Conservation (phyloP, 35 echinoderm and acorn worm genomes). For the Lytechinus variegatus region DNA sequence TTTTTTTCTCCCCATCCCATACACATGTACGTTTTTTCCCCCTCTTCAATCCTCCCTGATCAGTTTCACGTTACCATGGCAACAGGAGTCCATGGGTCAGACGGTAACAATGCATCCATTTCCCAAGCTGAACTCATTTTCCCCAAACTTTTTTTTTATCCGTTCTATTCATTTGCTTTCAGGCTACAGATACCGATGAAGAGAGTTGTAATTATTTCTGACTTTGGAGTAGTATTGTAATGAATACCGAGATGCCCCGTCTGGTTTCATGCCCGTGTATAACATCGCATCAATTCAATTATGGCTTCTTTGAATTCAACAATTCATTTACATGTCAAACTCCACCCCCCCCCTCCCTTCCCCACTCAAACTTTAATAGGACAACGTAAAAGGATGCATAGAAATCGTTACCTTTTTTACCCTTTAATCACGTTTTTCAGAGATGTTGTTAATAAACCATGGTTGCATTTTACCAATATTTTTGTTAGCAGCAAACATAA, state of each 20-base stretch:
- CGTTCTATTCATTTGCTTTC: neutral
- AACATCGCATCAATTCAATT: neutral
- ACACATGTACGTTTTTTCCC: neutral
- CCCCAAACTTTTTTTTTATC: neutral
- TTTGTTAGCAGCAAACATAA: too few species aligned
- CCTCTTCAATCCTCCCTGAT: constrained; percentile 11
- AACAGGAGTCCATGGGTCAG: constrained; percentile 21
- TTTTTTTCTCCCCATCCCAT: neutral
- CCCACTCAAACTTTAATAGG: too few species aligned
- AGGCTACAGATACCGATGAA: neutral
- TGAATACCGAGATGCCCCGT: neutral
- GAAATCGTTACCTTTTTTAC: too few species aligned
- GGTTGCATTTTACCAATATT: too few species aligned
- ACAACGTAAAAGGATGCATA: too few species aligned
- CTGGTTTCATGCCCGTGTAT: neutral
- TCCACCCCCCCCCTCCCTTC: too few species aligned
- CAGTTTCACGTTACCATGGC: constrained; percentile 43
- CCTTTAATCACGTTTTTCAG: too few species aligned
- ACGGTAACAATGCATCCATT: neutral
- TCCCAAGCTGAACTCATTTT: neutral
- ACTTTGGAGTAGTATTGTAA: neutral
- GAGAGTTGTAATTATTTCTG: neutral
- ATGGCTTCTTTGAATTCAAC: neutral
- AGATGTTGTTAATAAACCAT: too few species aligned
- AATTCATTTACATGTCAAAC: neutral